Evolutionary conservation across 2,797 vertebrate genomes (phyloP), one percentile per base, ranked within the genome.

Genomic region (Paedocypris micromegethes): DNA sequence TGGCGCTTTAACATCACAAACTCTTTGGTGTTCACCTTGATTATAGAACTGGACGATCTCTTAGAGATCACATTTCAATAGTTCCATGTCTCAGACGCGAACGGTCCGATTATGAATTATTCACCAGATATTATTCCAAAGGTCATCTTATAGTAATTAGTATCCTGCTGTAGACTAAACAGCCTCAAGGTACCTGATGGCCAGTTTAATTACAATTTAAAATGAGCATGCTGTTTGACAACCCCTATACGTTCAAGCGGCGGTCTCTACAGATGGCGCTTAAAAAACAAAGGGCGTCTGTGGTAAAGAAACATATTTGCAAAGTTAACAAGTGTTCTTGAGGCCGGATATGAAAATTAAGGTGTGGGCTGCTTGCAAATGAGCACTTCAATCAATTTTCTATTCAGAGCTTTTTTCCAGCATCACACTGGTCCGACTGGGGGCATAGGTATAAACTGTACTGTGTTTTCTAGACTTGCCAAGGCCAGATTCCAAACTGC

Each of bases 121-220:
- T 91, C 89, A 91, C 87, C 77, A 85, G 86, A 90, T 90, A 91
- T 91, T 91, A 90, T 89, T 90, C 77, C 83, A 91, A 91, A 91
- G 90, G 90, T 91, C 90, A 91, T 90, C 87, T 91, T 88, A 88
- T 86, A 89, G 87, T 90, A 91, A 91, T 91, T 91, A 91, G 89
- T 88, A 89, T 77, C 89, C 87, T 87, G 88, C 88, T 91, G 89
- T 90, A 90, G 89, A 90, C 89, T 88, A 91, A 90, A 91, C 88
- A 91, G 88, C 90, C 90, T 89, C 88, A 83, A 88, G 90, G 87
- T 88, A 89, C 87, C 88, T 87, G 88, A 90, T 89, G 88, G 89
- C 87, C 88, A 83, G 85, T 90, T 90, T 90, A 90, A 91, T 91
- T 91, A 90, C 88, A 91, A 90, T 90, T 91, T 89, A 87, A 90